phyloP scores from a whole-genome alignment of 1,140 invertebrate genomes.

The Coenobita brevimanus region DNA sequence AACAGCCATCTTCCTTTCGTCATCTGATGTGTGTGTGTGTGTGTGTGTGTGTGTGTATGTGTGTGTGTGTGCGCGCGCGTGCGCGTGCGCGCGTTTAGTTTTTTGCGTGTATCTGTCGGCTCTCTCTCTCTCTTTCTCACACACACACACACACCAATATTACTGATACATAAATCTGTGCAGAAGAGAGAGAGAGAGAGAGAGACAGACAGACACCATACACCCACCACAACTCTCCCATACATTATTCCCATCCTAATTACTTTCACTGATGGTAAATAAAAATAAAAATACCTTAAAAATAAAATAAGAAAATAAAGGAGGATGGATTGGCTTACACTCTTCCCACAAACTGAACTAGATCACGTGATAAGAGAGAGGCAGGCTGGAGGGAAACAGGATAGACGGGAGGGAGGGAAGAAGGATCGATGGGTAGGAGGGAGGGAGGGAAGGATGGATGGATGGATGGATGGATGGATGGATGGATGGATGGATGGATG shows the following conservation, averaged over 20 bases:
- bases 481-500: too few relatives aligned
- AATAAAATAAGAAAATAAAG: not conserved
- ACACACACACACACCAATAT: not conserved
- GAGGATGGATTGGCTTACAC: not conserved
- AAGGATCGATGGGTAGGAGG: too few relatives aligned
- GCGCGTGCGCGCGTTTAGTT: not conserved
- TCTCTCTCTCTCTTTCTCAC: not conserved
- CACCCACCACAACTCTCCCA: too few relatives aligned
- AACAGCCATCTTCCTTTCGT: not conserved
- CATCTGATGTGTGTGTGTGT: constrained; percentile 6
- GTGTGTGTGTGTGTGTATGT: constrained; percentile 17
- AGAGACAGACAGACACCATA: constrained; percentile 10
- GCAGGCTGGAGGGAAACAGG: too few relatives aligned
- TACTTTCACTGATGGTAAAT: too few relatives aligned
- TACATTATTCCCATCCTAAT: too few relatives aligned
- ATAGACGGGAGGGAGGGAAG: too few relatives aligned
- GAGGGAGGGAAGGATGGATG: too few relatives aligned
- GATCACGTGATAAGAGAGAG: too few relatives aligned
- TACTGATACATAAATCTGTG: not conserved
- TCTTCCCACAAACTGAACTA: too few relatives aligned
- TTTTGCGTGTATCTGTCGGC: not conserved
- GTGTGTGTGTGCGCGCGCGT: not conserved
- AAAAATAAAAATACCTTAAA: not conserved
- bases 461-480: too few relatives aligned
- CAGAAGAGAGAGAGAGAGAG: not conserved